Evolutionary conservation across 2,797 vertebrate species (phyloP).

Genomic region (Brachyrhaphis roseni): DNA sequence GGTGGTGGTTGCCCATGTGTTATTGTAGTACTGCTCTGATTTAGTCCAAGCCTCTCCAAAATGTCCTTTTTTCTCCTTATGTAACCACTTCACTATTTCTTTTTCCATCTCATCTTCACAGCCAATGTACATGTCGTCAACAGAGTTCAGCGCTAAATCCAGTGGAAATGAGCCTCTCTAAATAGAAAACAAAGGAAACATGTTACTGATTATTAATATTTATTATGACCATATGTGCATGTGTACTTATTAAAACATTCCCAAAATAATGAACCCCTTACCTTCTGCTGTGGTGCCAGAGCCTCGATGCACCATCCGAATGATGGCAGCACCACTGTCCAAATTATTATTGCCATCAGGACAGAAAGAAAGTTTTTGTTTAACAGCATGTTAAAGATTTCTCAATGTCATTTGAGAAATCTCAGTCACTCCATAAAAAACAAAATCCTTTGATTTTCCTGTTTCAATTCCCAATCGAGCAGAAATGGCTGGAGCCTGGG

Average conservation of each 20-base stretch:
- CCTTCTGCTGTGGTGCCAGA: not conserved
- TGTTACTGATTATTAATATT: not conserved
- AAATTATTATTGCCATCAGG: not conserved
- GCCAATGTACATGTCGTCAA: constrained; percentile 56
- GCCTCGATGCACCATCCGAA: constrained; percentile 2
- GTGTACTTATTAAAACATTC: not conserved
- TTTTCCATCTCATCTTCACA: constrained; percentile 47
- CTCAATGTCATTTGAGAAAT: no score
- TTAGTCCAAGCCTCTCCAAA: constrained; percentile 43
- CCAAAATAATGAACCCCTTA: not conserved
- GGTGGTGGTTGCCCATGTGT: constrained; percentile 8
- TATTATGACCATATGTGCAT: not conserved
- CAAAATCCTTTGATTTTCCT: not conserved
- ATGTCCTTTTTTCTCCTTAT: constrained; percentile 37
- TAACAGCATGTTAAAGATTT: not conserved
- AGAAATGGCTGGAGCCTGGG: no score
- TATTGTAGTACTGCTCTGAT: constrained; percentile 49
- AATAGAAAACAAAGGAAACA: not conserved
- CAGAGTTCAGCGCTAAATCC: constrained; percentile 39
- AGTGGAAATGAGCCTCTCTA: not conserved
- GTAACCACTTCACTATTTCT: constrained; percentile 32
- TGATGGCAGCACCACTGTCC: constrained; percentile 12
- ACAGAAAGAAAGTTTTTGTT: not conserved
- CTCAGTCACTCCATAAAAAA: not conserved
- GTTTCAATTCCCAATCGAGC: not conserved